Percentiles rank a stretch among this genome's conserved stretches.
Evolutionary conservation across 2,888 invertebrate genomes (phyloP).

Genomic region (Argynnis bischoffii): DNA sequence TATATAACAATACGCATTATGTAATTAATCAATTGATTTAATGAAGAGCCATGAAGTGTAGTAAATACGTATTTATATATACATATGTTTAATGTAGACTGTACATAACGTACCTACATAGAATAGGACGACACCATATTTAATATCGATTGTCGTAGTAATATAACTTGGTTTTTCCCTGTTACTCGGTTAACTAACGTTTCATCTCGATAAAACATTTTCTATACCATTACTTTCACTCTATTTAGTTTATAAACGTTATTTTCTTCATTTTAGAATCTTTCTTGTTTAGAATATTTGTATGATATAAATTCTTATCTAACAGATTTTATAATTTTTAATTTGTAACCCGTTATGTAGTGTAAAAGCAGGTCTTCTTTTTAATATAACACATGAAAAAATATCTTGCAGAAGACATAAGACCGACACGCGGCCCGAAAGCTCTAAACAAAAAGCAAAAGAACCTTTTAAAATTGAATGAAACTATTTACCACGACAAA

Average conservation of each 20-base stretch:
- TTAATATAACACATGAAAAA: neutral
- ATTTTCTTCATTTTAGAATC: neutral
- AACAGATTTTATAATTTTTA: too few relatives aligned
- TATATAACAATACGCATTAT: too few relatives aligned
- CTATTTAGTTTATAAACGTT: too few relatives aligned
- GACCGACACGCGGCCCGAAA: constrained; percentile 52
- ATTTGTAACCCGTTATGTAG: too few relatives aligned
- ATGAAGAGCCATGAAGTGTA: neutral
- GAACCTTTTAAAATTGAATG: constrained; percentile 62
- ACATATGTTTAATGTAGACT: neutral
- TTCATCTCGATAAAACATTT: constrained; percentile 2
- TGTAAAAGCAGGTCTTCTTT: too few relatives aligned
- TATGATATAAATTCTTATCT: too few relatives aligned
- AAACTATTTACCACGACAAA: constrained; percentile 72
- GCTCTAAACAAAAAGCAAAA: constrained; percentile 58
- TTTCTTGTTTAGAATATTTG: neutral
- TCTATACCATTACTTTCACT: too few relatives aligned
- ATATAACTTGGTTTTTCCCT: constrained; percentile 8
- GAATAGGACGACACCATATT: neutral
- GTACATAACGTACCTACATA: neutral
- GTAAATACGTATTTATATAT: neutral
- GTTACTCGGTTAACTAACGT: constrained; percentile 3
- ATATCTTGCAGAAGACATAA: constrained; percentile 52
- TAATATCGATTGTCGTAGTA: constrained; percentile 3
- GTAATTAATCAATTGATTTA: too few relatives aligned